Conservation (phyloP, 2,888 invertebrate genomes). For the Nematopogon swammerdamellus region DNA sequence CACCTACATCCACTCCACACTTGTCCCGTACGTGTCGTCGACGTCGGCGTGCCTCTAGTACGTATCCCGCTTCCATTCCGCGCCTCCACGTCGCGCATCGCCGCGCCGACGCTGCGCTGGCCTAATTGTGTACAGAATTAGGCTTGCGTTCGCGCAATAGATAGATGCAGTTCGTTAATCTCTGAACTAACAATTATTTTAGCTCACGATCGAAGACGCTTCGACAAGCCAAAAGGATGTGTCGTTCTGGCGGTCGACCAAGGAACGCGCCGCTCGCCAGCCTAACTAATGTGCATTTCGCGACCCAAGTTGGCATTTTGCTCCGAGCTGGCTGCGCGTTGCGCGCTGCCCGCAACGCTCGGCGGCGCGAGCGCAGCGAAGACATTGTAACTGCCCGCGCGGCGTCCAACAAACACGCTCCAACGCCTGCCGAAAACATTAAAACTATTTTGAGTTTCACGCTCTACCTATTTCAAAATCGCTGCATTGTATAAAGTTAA, state of each 20-base stretch:
- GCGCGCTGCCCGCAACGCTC: conserved; percentile 6
- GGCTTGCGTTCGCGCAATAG: background rate
- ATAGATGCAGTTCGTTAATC: conserved; percentile 49
- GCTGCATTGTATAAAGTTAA: background rate
- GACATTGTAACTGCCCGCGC: conserved; percentile 5
- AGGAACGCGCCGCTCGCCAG: conserved; percentile 41
- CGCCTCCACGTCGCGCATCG: background rate
- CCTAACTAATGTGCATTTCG: conserved; percentile 46
- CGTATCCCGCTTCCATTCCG: background rate
- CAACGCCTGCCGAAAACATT: background rate
- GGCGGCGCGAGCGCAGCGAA: background rate
- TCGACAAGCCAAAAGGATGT: conserved; percentile 54
- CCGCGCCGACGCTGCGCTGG: background rate
- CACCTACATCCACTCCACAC: background rate
- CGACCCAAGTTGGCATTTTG: conserved; percentile 50
- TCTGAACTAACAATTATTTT: conserved; percentile 53
- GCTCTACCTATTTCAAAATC: background rate
- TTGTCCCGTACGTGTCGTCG: too few relatives aligned
- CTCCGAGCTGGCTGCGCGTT: conserved; percentile 16
- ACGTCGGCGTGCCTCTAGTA: too few relatives aligned
- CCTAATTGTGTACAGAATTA: background rate
- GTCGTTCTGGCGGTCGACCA: conserved; percentile 52
- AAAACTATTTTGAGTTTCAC: background rate
- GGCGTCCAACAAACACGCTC: background rate
- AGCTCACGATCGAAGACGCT: conserved; percentile 32